phyloP scores from a whole-genome alignment of 2,113 vertebrate species.

The Apistogramma diplotaenia region DNA sequence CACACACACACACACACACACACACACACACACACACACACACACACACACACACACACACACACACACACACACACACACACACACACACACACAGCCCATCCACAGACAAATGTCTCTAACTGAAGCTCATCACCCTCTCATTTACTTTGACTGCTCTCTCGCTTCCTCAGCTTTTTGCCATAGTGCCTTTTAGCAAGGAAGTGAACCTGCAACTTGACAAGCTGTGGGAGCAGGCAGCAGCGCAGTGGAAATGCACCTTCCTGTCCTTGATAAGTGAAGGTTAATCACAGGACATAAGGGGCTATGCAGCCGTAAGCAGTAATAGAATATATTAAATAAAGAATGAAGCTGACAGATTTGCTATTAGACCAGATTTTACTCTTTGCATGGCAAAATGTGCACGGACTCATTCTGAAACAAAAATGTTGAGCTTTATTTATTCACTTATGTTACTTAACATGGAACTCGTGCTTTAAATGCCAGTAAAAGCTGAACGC shows the following conservation, averaged over 20 bases:
- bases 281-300: background rate
- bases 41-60: conserved; percentile 11
- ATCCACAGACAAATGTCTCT: conserved; percentile 23
- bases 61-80: conserved; percentile 13
- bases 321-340: background rate
- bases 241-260: background rate
- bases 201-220: conserved; percentile 6
- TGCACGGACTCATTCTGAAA: background rate
- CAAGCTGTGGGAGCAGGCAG: background rate
- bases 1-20: too few relatives aligned
- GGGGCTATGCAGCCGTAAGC: background rate
- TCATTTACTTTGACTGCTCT: conserved; percentile 33
- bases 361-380: background rate
- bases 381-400: background rate
- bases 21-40: too few relatives aligned
- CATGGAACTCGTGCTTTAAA: background rate
- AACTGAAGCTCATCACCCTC: conserved; percentile 29
- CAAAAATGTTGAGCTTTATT: background rate
- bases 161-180: background rate
- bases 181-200: conserved; percentile 39
- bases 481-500: background rate
- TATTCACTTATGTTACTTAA: background rate
- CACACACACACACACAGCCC: background rate
- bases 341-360: background rate
- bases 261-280: background rate